phyloP scores from a whole-genome alignment of 2,113 vertebrate genomes.

The Gopherus evgoodei region DNA sequence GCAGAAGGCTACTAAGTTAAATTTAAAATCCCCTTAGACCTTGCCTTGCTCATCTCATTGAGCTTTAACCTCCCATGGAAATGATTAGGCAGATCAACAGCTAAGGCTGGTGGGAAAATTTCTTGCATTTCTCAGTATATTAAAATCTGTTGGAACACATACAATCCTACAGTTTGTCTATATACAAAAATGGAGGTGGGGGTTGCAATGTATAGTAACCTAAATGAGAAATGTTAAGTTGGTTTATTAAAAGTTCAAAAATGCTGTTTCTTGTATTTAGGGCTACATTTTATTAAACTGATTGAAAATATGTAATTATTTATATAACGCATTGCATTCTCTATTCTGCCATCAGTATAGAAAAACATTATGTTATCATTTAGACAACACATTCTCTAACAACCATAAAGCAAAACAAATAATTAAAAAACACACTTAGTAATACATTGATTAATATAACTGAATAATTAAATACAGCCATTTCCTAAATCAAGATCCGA shows the following conservation, averaged over 20 bases:
- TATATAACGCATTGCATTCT: neutral
- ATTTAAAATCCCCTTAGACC: constrained; percentile 79
- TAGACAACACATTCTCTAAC: neutral
- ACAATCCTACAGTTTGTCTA: neutral
- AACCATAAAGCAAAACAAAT: neutral
- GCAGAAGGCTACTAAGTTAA: constrained; percentile 75
- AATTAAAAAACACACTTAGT: neutral
- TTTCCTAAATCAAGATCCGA: constrained; percentile 30
- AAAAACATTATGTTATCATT: neutral
- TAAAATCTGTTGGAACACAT: neutral
- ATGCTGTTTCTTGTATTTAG: neutral
- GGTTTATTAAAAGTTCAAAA: neutral
- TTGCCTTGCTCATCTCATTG: constrained; percentile 68
- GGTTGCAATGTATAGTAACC: neutral
- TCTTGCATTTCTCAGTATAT: neutral
- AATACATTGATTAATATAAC: neutral
- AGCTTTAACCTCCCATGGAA: constrained; percentile 58
- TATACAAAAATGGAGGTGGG: neutral
- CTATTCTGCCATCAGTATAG: neutral
- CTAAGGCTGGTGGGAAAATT: constrained; percentile 32
- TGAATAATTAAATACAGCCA: neutral
- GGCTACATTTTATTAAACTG: neutral
- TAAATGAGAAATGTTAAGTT: neutral
- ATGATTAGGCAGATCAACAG: constrained; percentile 31
- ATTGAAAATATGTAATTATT: neutral